Percentiles rank a stretch among this genome's conserved stretches.
phyloP scores from a whole-genome alignment of 2,113 vertebrate genomes.

The Neofelis nebulosa region DNA sequence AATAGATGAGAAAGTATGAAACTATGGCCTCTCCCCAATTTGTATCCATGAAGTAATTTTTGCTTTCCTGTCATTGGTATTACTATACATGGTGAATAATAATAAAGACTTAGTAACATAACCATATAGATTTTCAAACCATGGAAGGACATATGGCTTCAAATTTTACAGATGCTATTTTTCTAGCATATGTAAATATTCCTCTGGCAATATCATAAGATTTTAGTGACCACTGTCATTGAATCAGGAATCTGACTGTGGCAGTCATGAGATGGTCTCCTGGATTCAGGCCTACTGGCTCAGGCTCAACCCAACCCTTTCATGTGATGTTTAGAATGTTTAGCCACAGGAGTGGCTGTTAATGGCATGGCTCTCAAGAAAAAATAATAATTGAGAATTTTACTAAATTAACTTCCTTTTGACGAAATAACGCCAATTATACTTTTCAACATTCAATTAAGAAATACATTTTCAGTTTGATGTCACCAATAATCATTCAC shows the following conservation, averaged over 20 bases:
- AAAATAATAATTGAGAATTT: neutral
- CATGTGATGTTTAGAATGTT: neutral
- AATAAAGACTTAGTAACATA: neutral
- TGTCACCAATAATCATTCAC: neutral
- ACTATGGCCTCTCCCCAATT: neutral
- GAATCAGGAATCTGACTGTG: neutral
- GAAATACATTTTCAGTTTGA: neutral
- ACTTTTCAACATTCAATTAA: constrained; percentile 8
- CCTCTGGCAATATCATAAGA: neutral
- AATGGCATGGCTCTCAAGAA: neutral
- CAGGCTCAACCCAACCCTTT: neutral
- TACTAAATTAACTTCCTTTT: neutral
- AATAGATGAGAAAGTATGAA: neutral
- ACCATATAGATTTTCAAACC: neutral
- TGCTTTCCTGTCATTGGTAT: neutral
- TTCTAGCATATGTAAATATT: neutral
- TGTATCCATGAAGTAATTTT: neutral
- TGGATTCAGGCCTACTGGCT: neutral
- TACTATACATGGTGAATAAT: neutral
- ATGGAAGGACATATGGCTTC: neutral
- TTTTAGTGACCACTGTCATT: neutral
- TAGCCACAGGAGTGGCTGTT: neutral
- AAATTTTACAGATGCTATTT: neutral
- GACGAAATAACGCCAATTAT: neutral
- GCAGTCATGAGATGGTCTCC: neutral